phyloP scores from a whole-genome alignment of 2,113 vertebrate species.

The Hucho hucho region DNA sequence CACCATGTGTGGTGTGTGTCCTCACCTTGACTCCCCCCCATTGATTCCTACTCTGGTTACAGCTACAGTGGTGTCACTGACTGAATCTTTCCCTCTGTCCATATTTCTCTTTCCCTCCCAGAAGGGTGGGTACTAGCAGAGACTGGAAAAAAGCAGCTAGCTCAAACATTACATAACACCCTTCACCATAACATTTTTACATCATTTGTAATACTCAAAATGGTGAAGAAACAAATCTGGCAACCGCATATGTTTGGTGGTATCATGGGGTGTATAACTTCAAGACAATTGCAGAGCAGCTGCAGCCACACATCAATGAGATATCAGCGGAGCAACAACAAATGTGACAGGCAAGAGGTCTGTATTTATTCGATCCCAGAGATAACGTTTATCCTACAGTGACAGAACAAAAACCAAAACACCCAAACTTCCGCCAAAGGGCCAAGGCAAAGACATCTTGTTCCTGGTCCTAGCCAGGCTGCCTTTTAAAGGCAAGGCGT shows the following conservation, averaged over 20 bases:
- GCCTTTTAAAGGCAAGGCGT: constrained; percentile 75
- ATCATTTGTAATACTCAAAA: background rate
- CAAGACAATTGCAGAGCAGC: constrained; percentile 25
- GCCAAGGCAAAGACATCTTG: constrained; percentile 48
- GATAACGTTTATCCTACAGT: constrained; percentile 38
- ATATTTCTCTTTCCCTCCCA: background rate
- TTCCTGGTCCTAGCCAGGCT: constrained; percentile 38
- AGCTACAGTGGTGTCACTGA: background rate
- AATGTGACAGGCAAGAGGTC: constrained; percentile 38
- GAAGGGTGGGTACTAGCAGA: constrained; percentile 39
- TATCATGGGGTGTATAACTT: constrained; percentile 8
- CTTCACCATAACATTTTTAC: constrained; percentile 14
- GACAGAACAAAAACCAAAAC: constrained; percentile 51
- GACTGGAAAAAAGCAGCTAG: constrained; percentile 18
- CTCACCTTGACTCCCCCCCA: constrained; percentile 2
- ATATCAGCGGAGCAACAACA: constrained; percentile 48
- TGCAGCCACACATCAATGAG: constrained; percentile 40
- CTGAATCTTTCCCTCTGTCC: background rate
- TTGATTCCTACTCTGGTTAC: constrained; percentile 24
- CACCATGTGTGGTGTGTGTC: constrained; percentile 58
- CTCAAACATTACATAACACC: constrained; percentile 49
- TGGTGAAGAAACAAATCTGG: background rate
- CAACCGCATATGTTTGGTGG: background rate
- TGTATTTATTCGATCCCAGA: constrained; percentile 40
- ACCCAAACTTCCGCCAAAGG: constrained; percentile 31